Percentiles rank a stretch among this genome's conserved stretches.
Evolutionary conservation across 1,140 invertebrate genomes (phyloP).

Genomic region (Aporrectodea caliginosa): DNA sequence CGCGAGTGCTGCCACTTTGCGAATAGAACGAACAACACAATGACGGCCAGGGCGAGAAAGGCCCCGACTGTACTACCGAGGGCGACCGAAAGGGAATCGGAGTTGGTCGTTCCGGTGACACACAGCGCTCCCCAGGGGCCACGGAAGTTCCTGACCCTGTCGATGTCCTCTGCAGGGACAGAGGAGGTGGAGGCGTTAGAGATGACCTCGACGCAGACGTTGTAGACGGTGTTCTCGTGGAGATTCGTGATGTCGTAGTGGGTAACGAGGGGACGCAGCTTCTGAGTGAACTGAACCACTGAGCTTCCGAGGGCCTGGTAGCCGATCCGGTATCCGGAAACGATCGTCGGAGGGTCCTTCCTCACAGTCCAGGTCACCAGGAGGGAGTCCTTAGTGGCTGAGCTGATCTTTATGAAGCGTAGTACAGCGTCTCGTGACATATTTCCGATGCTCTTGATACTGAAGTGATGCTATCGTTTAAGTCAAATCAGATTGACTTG

Average conservation of each 20-base stretch:
- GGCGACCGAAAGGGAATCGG: constrained; percentile 29
- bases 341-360: too few relatives aligned
- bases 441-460: too few relatives aligned
- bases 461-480: too few relatives aligned
- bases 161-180: background rate
- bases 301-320: background rate
- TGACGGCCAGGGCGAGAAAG: constrained; percentile 32
- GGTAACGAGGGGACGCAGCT: background rate
- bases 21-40: constrained; percentile 32
- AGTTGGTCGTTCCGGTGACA: constrained; percentile 25
- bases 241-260: constrained; percentile 16
- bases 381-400: background rate
- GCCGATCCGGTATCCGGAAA: background rate
- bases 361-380: background rate
- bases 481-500: too few relatives aligned
- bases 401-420: background rate
- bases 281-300: background rate
- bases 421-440: background rate
- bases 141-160: background rate
- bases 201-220: constrained; percentile 11
- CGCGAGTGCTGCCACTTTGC: constrained; percentile 33
- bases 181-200: background rate
- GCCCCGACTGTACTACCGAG: constrained; percentile 32
- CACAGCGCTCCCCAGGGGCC: background rate
- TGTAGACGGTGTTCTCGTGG: constrained; percentile 22